Conservation (phyloP, 2,797 vertebrate species). For the Coccyzus lansbergi region DNA sequence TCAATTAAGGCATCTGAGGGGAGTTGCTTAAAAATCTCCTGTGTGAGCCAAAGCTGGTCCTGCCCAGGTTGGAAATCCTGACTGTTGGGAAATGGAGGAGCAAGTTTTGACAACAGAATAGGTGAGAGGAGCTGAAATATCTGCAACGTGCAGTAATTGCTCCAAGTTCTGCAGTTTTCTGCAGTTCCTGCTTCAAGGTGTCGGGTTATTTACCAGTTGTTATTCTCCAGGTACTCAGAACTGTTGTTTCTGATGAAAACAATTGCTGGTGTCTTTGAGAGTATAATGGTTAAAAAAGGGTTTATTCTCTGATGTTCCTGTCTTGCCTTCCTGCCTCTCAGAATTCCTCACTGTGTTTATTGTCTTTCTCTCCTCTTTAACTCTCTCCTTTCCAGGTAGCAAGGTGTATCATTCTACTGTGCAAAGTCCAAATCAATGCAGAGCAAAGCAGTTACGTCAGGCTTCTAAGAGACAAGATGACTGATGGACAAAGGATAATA, state of each 20-base stretch:
- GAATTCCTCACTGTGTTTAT: not conserved
- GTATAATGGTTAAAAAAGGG: not conserved
- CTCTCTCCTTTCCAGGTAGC: not conserved
- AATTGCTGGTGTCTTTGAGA: not conserved
- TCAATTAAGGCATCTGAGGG: not conserved
- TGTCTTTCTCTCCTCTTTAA: not conserved
- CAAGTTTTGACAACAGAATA: not conserved
- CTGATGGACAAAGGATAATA: not conserved
- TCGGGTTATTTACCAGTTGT: not conserved
- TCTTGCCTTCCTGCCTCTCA: not conserved
- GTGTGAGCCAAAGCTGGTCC: not conserved
- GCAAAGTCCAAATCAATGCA: not conserved
- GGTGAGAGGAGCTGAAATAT: not conserved
- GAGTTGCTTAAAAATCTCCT: not conserved
- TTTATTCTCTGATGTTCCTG: not conserved
- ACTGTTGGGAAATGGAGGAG: not conserved
- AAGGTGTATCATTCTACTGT: not conserved
- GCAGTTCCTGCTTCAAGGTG: not conserved
- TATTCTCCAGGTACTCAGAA: not conserved
- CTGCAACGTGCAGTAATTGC: not conserved
- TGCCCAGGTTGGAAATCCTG: not conserved
- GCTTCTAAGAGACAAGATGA: not conserved
- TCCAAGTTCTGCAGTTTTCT: not conserved
- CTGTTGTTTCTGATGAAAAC: not conserved
- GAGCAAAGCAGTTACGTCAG: not conserved